Conservation (phyloP, 1,140 invertebrate species). For the Hycleus phaleratus region DNA sequence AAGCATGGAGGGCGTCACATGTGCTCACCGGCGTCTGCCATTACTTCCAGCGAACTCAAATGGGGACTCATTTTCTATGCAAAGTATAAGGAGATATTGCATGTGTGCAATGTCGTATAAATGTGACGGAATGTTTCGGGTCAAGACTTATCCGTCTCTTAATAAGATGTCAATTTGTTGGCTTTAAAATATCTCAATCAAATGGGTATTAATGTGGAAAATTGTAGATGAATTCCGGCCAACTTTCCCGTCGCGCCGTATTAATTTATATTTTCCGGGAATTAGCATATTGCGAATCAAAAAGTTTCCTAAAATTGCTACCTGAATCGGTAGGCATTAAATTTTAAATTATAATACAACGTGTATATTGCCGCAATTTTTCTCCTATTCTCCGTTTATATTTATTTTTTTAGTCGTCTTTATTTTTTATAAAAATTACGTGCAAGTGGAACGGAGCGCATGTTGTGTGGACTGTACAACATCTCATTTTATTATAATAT, state of each 20-base stretch:
- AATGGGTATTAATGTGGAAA: too few species aligned
- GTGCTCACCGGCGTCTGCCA: slow-evolving; percentile 26
- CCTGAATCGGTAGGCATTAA: slow-evolving; percentile 1
- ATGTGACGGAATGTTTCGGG: too few species aligned
- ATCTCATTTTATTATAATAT: slow-evolving; percentile 39
- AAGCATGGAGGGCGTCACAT: slow-evolving; percentile 27
- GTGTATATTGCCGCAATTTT: background rate
- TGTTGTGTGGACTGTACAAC: slow-evolving; percentile 31
- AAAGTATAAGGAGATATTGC: slow-evolving; percentile 7
- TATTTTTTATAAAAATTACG: background rate
- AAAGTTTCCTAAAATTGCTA: background rate
- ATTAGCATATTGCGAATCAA: slow-evolving; percentile 5
- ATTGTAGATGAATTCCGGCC: too few species aligned
- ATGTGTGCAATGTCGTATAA: too few species aligned
- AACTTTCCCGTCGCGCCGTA: too few species aligned
- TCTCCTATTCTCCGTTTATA: background rate
- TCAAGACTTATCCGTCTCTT: too few species aligned
- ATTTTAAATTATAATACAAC: slow-evolving; percentile 14
- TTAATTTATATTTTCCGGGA: background rate
- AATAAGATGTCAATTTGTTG: too few species aligned
- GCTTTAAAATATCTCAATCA: too few species aligned
- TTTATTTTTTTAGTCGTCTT: background rate
- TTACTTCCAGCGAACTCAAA: slow-evolving; percentile 23
- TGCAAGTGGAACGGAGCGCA: slow-evolving; percentile 11
- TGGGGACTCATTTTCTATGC: slow-evolving; percentile 22